Percentiles rank a stretch among this genome's conserved stretches.
phyloP scores from a whole-genome alignment of 2,113 vertebrate genomes.

The Zootoca vivipara region DNA sequence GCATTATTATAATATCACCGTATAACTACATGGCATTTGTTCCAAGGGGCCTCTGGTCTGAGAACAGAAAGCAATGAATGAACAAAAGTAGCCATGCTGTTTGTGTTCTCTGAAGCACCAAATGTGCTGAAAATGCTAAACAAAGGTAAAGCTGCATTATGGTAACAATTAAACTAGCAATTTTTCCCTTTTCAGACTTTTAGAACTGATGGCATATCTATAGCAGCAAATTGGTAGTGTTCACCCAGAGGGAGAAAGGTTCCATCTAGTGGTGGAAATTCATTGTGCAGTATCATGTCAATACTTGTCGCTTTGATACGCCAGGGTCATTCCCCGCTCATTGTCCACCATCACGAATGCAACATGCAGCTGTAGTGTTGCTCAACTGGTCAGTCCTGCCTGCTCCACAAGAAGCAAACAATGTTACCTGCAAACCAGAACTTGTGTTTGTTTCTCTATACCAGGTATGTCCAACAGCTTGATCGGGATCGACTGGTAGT shows the following conservation, averaged over 20 bases:
- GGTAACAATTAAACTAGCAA: neutral
- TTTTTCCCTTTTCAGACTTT: neutral
- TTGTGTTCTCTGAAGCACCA: neutral
- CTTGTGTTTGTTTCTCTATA: no score
- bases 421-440: no score
- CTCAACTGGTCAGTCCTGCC: no score
- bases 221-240: neutral
- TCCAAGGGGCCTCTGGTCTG: neutral
- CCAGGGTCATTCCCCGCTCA: neutral
- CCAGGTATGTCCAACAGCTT: no score
- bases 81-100: neutral
- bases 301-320: neutral
- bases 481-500: no score
- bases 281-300: neutral
- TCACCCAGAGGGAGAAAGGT: slow-evolving; percentile 27
- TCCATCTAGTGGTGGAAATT: slow-evolving; percentile 63
- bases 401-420: no score
- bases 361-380: neutral
- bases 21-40: neutral
- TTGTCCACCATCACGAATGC: neutral
- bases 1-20: no score
- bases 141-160: no score
- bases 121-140: neutral
- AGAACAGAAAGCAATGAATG: neutral
- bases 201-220: neutral